These are phyloP conservation scores for Sisor rabdophorus DNA, from an alignment of 2,113 vertebrate species.

Conservation along the genomic window DNA sequence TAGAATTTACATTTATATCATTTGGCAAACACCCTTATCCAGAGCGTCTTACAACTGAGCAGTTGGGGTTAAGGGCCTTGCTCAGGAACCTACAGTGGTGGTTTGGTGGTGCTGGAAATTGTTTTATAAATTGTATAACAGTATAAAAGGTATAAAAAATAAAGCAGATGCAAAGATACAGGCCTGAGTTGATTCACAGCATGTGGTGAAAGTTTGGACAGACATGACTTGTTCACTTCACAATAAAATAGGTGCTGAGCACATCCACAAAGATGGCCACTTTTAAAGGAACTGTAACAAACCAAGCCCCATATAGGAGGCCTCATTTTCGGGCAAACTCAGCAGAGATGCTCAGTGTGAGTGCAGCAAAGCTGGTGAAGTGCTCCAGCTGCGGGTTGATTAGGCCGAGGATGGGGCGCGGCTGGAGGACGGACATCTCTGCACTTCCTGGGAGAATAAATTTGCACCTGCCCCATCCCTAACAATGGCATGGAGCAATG, in stretches of 20 bases:
- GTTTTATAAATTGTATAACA: background rate
- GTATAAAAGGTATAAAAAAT: slow-evolving; percentile 1
- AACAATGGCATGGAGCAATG: slow-evolving; percentile 73
- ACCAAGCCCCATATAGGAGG: slow-evolving; percentile 86
- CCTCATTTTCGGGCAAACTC: slow-evolving; percentile 84
- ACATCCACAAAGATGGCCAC: slow-evolving; percentile 72
- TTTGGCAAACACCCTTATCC: too few species aligned
- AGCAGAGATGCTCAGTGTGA: slow-evolving; percentile 80
- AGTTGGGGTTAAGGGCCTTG: too few species aligned
- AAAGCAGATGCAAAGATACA: slow-evolving; percentile 4
- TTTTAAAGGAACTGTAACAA: slow-evolving; percentile 89
- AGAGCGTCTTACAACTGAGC: too few species aligned
- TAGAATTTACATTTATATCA: too few species aligned
- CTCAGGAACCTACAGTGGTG: too few species aligned
- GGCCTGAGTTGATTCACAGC: background rate
- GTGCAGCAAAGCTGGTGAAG: slow-evolving; percentile 76
- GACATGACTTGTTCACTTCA: slow-evolving; percentile 57
- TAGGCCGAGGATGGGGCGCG: slow-evolving; percentile 80
- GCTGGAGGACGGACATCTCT: slow-evolving; percentile 77
- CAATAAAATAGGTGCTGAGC: slow-evolving; percentile 76
- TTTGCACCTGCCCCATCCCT: slow-evolving; percentile 84
- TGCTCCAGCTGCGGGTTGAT: slow-evolving; percentile 88
- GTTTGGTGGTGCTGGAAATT: too few species aligned
- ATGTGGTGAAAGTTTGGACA: slow-evolving; percentile 6
- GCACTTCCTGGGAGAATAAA: slow-evolving; percentile 85